Evolutionary conservation across 2,888 invertebrate species (phyloP), one percentile per base, ranked within the genome.

Genomic region (Drosophila peninsularis): DNA sequence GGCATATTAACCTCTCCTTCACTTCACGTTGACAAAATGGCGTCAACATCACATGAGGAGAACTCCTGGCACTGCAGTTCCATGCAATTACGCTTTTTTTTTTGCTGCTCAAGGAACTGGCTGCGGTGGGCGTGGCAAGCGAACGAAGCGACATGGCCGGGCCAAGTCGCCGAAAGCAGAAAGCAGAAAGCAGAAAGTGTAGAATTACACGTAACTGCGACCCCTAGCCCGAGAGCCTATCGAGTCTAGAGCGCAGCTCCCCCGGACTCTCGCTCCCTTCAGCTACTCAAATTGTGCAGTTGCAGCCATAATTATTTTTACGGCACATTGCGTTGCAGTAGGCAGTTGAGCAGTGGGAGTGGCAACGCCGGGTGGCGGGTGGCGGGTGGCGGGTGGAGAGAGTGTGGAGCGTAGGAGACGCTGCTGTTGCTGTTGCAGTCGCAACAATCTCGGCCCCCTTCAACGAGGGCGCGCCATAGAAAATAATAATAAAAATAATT

Each of bases 241-340:
- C 21, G 9, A 34, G 36, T 34, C 21, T 13, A 39, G 36, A 42
- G 42, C 24, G 24, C 39, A 30, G 14, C 44, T n/a, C 32, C 11
- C 7, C 13, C 6, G 7, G 7, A 11, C 58, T 21, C 19, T 42
- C 42, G 11, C 1, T 11, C 14, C 37, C 11, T n/a, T n/a, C 6
- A 0, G 36, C 36, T 52, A 17, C 45, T 66, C 66, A 78, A 87
- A 89, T 87, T 88, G 89, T 80, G 88, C 89, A 85, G 88, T 86
- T 78, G 84, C 88, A 88, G 86, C 83, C 87, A 86, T 86, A 86
- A 86, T 86, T 86, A 86, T 86, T 88, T 86, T 86, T 86, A 86
- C 88, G 86, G 86, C 87, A 83, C 88, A 88, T 86, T 86, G 87
- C 88, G 62, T 76, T 61, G 73, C 61, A 60, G 79, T 58, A 30